Base-by-base conservation (phyloP, 2,797 vertebrate genomes). In the Platyrinchus mystaceus region DNA sequence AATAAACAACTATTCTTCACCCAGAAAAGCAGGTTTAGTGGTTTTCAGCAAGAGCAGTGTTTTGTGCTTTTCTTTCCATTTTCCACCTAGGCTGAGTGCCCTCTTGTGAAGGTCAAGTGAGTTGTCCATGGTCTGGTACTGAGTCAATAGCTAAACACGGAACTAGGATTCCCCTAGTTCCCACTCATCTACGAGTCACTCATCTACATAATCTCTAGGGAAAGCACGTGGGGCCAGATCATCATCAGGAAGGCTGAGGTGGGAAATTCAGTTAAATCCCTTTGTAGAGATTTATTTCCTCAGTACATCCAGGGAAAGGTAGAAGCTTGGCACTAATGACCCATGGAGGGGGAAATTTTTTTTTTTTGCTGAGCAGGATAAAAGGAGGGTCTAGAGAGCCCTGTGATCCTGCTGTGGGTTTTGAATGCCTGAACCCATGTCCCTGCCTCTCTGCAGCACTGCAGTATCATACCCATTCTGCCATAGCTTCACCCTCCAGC, bases 111-210 rank as follows among this genome's bases (percentile, higher is more conserved):
- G 63, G 63, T 93, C 94, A 89, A 90, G 67, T 84, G 80, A 94
- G 43, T 89, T 34, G 62, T 62, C 32, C 41, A 63, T 9, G 2
- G 19, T 69, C 36, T n/a, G 77, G 44, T 86, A 37, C 69, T 94
- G 91, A 84, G 85, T 74, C 78, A 90, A 90, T 18, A 74, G 55
- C 77, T 95, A 87, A 70, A 94, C 59, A 69, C 24, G 44, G 84
- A 94, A 79, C 52, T 60, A 74, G 90, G 70, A 91, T 94, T 96
- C 64, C 83, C 79, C 69, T 62, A 60, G 44, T 59, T 90, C 66
- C 53, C 55, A 82, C 24, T 78, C 91, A 83, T 74, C 78, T 70
- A 22, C 0, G 1, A 91, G 46, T 85, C 90, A 67, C 46, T 82
- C 5, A 6, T n/a, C 39, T 59, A 62, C 23, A 43, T 87, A 82